Evolutionary conservation across 2,113 vertebrate genomes (phyloP).

Genomic region (Sclerurus mexicanus): DNA sequence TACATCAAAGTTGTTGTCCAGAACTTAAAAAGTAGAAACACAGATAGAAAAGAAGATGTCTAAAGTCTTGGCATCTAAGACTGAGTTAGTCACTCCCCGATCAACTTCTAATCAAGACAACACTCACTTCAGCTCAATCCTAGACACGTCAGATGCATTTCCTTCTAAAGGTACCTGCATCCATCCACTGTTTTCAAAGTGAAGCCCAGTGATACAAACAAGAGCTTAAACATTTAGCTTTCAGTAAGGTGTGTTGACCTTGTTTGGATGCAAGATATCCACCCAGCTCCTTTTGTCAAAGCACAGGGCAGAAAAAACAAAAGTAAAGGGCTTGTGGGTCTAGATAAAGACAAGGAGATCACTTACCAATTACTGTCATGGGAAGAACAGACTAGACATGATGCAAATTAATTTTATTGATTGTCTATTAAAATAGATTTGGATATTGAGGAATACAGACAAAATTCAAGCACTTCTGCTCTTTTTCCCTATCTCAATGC

Average conservation of each 20-base stretch:
- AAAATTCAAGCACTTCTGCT: neutral
- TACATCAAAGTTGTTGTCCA: neutral
- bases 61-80: neutral
- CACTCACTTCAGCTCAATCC: neutral
- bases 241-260: neutral
- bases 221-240: neutral
- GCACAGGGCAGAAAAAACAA: neutral
- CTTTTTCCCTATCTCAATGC: neutral
- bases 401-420: neutral
- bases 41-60: neutral
- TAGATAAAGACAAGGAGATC: neutral
- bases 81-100: neutral
- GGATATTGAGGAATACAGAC: neutral
- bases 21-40: neutral
- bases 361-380: neutral
- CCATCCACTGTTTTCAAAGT: neutral
- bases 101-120: neutral
- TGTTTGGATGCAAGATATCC: neutral
- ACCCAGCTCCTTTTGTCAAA: neutral
- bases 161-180: neutral
- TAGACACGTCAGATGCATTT: neutral
- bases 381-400: neutral
- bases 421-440: neutral
- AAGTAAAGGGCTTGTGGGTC: neutral
- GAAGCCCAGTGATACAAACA: neutral